phyloP scores from a whole-genome alignment of 2,888 invertebrate genomes.

The Hipparchia sbordonii region DNA sequence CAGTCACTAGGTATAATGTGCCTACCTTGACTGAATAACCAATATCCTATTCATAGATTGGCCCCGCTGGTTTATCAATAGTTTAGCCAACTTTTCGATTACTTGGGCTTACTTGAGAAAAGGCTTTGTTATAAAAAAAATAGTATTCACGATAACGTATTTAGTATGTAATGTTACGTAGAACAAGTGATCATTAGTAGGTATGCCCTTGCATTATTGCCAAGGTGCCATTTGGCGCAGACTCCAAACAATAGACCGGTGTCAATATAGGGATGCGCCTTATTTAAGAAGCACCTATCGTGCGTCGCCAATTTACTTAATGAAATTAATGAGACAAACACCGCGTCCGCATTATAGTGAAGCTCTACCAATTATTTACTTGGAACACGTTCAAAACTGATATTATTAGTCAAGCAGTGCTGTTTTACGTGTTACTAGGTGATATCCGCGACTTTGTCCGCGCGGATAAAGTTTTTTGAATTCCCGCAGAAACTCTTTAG shows the following conservation, averaged over 20 bases:
- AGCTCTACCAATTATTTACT: slow-evolving; percentile 63
- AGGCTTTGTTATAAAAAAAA: not conserved
- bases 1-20: not conserved
- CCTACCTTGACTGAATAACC: not conserved
- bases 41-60: not conserved
- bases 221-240: slow-evolving; percentile 9
- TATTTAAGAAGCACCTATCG: slow-evolving; percentile 13
- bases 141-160: not conserved
- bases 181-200: too few species aligned
- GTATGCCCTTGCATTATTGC: slow-evolving; percentile 8
- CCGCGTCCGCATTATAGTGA: slow-evolving; percentile 62
- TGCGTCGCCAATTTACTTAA: slow-evolving; percentile 44
- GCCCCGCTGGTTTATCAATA: too few species aligned
- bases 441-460: slow-evolving; percentile 5
- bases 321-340: slow-evolving; percentile 52
- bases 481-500: too few species aligned
- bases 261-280: not conserved
- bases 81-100: too few species aligned
- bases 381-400: slow-evolving; percentile 73
- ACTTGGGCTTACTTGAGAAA: too few species aligned
- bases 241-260: not conserved
- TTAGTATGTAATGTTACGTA: not conserved
- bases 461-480: not conserved
- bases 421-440: slow-evolving; percentile 31
- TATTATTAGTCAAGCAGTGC: slow-evolving; percentile 61